A percentile compares a stretch with the other conserved stretches of the same genome.
Evolutionary conservation across 2,888 invertebrate genomes (phyloP).

Genomic region (Kryphioiulus occultus): DNA sequence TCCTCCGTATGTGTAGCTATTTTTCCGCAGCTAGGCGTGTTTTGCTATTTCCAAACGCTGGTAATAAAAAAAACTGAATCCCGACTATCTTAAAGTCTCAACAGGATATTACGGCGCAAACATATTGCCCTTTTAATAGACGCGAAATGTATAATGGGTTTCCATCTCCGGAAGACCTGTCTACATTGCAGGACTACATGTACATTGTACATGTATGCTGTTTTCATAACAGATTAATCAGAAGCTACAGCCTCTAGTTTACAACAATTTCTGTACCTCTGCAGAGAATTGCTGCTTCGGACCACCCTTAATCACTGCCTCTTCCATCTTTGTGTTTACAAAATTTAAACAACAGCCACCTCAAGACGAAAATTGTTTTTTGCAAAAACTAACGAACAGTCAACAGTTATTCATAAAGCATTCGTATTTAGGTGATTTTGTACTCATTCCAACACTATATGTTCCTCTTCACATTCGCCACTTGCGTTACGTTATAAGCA

Average conservation of each 20-base stretch:
- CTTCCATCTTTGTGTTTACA: neutral
- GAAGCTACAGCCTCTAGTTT: neutral
- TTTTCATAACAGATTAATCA: neutral
- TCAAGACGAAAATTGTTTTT: no score
- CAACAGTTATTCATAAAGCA: no score
- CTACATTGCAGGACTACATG: neutral
- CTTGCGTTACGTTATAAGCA: no score
- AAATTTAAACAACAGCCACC: no score
- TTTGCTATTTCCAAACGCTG: neutral
- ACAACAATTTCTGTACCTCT: neutral
- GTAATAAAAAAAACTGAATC: neutral
- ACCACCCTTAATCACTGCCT: neutral
- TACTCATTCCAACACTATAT: no score
- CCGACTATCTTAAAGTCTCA: conserved; percentile 21
- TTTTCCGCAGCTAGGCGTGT: neutral
- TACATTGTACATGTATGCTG: no score
- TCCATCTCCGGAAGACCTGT: conserved; percentile 13
- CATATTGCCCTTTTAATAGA: conserved; percentile 37
- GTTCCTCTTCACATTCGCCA: no score
- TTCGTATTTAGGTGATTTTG: no score
- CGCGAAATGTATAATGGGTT: conserved; percentile 20
- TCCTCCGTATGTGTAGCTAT: neutral
- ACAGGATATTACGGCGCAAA: neutral
- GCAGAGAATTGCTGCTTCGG: neutral
- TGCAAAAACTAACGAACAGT: neutral